phyloP scores from a whole-genome alignment of 2,797 vertebrate genomes.

The Labeo calbasu region DNA sequence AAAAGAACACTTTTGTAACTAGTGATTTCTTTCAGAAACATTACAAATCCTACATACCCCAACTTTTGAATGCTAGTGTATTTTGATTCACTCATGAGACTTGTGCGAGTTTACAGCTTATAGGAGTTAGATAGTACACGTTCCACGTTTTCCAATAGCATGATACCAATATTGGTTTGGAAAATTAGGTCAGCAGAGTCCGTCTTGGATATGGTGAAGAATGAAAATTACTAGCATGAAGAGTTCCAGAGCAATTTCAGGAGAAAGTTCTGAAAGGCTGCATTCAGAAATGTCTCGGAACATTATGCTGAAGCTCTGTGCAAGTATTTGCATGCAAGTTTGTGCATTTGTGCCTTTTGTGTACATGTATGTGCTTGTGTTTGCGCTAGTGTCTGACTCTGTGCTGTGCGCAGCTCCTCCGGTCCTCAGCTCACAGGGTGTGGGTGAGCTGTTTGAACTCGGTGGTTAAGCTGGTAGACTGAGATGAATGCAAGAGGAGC shows the following conservation, averaged over 20 bases:
- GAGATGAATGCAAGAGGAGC: conserved; percentile 68
- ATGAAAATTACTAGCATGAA: conserved; percentile 28
- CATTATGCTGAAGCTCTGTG: conserved; percentile 13
- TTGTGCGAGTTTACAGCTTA: too few relatives aligned
- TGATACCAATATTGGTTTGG: neutral
- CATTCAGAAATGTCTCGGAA: neutral
- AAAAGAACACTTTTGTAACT: neutral
- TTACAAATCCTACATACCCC: too few relatives aligned
- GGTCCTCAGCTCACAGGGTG: conserved; percentile 55
- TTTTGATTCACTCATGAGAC: too few relatives aligned
- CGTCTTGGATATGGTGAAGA: neutral
- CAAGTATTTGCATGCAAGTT: conserved; percentile 15
- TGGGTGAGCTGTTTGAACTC: conserved; percentile 65
- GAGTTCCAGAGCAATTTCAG: conserved; percentile 13
- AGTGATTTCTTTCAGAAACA: too few relatives aligned
- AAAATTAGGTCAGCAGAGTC: conserved; percentile 30
- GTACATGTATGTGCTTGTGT: conserved; percentile 28
- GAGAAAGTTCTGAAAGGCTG: conserved; percentile 11
- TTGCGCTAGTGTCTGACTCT: neutral
- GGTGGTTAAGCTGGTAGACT: conserved; percentile 65
- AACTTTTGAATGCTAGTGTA: too few relatives aligned
- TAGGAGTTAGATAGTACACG: neutral
- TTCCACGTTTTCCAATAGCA: conserved; percentile 13
- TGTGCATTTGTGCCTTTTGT: conserved; percentile 9
- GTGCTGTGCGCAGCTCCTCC: conserved; percentile 41